These are phyloP conservation scores for Tetragonisca angustula DNA, from an alignment of 2,888 invertebrate genomes.

Conservation along the genomic window DNA sequence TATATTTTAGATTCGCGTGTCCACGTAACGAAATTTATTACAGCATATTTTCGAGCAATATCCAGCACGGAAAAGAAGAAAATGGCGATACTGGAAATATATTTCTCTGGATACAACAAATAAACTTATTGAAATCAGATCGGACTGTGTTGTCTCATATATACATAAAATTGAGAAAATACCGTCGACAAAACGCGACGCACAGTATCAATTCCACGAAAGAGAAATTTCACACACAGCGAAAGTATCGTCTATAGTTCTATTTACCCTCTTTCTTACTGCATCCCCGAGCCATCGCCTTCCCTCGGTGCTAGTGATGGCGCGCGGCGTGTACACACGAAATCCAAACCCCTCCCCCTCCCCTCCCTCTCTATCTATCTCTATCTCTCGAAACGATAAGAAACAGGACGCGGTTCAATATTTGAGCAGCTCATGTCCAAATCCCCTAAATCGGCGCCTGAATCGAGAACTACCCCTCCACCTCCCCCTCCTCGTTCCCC, in stretches of 20 bases:
- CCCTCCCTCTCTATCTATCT: background rate
- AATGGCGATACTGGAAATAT: no score
- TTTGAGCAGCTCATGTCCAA: constrained; percentile 25
- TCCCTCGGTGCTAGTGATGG: background rate
- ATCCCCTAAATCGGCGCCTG: background rate
- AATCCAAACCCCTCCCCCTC: no score
- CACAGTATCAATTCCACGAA: background rate
- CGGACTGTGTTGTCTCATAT: no score
- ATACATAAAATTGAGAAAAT: no score
- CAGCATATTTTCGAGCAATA: no score
- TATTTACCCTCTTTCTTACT: constrained; percentile 27
- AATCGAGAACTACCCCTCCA: background rate
- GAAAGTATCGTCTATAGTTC: constrained; percentile 22
- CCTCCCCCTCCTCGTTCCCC: no score
- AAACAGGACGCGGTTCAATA: constrained; percentile 42
- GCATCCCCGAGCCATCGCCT: background rate
- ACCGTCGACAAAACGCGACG: no score
- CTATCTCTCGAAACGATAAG: constrained; percentile 22
- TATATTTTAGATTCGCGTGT: no score
- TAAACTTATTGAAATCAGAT: no score
- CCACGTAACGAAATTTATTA: no score
- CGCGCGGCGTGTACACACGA: constrained; percentile 2
- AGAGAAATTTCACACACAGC: background rate
- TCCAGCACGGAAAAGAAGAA: no score
- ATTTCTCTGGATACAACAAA: no score